A percentile compares a stretch with the other conserved stretches of the same genome.
These are phyloP conservation scores for Ciconia stormi DNA, from an alignment of 2,113 vertebrate species.

Conservation along the genomic window DNA sequence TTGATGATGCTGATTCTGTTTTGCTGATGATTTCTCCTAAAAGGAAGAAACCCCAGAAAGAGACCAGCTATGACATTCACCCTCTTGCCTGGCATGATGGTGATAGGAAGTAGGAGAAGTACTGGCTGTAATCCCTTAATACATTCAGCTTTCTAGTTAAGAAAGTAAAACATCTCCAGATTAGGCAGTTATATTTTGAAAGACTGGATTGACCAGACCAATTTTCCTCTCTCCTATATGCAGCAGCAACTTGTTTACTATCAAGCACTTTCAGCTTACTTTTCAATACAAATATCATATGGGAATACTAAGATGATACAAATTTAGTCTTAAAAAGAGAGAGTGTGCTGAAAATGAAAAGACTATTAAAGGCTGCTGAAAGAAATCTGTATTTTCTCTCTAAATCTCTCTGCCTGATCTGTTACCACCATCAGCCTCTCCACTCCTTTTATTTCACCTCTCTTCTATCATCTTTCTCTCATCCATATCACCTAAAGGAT, in stretches of 20 bases:
- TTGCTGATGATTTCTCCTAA: not conserved
- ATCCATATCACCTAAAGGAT: not conserved
- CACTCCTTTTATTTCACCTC: not conserved
- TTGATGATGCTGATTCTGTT: not conserved
- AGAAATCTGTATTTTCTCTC: not conserved
- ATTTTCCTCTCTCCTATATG: not conserved
- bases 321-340: not conserved
- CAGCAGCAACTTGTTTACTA: not conserved
- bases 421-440: not conserved
- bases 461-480: not conserved
- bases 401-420: not conserved
- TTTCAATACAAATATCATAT: not conserved
- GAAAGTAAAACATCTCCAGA: not conserved
- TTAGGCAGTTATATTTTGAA: not conserved
- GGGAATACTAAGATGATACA: not conserved
- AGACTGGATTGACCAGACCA: not conserved
- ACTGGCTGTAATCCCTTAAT: not conserved
- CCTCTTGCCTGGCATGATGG: not conserved
- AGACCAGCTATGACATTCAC: not conserved
- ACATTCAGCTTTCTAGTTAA: not conserved
- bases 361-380: not conserved
- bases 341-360: not conserved
- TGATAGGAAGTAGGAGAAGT: not conserved
- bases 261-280: not conserved
- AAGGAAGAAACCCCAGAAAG: not conserved